Evolutionary conservation across 2,113 vertebrate species (phyloP), one percentile per base, ranked within the genome.

Genomic region (Xyliphius kryptos): DNA sequence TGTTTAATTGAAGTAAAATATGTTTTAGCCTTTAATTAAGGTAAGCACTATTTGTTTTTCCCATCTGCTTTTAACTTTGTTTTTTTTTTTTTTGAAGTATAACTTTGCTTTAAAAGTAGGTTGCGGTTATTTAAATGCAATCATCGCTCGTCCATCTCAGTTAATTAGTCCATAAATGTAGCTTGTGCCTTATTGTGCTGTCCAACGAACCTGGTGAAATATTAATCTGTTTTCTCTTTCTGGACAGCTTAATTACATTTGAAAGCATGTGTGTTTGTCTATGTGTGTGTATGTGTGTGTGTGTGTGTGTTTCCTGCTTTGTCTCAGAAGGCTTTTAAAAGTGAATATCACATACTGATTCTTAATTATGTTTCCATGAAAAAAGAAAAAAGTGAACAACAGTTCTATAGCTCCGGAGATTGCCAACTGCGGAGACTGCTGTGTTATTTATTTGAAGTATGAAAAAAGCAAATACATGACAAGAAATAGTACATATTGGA

Each of bases 171-270:
- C 47, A 73, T 81, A 80, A 84, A 83, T 79, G 79, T 79, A 79
- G 65, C 74, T 70, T 63, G 62, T 78, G 69, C 70, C 76, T 71
- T 75, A 69, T 77, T 81, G 76, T 79, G 69, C 44, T 70, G 59
- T 83, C 68, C 67, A 56, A 50, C 6, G 69, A 32, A 58, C 73
- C 71, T 76, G 63, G 78, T 77, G 56, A 77, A 82, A 82, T 82
- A 85, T 83, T 83, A 80, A 81, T 75, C 68, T 77, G 74, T 74
- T n/a, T n/a, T n/a, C n/a, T n/a, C n/a, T n/a, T n/a, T 66, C 68
- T 74, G 77, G 78, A 83, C 79, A 77, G 71, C 77, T 83, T 83
- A 83, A 86, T 86, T 82, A 83, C 72, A 64, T 77, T 80, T 63
- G 13, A n/a, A 56, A 55, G 44, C 4, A 11, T 44, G 43, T n/a